These are phyloP conservation scores for Heliconius erato DNA, from an alignment of 2,888 invertebrate genomes.

Conservation along the genomic window DNA sequence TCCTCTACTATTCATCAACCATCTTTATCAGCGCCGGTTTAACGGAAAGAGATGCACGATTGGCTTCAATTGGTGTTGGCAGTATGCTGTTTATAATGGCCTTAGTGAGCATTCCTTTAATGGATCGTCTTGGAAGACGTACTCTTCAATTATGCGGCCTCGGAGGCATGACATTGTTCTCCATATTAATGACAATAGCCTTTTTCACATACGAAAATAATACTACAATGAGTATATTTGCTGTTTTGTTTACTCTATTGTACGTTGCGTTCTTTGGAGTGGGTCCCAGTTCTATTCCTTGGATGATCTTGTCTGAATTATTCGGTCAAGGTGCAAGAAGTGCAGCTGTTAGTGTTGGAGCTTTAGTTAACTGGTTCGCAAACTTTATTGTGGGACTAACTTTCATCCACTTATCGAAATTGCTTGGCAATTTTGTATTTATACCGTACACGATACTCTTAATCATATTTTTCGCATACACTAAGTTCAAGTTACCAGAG, in stretches of 20 bases:
- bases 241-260: conserved; percentile 80
- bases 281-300: conserved; percentile 83
- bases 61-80: conserved; percentile 90
- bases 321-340: conserved; percentile 82
- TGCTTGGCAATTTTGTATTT: conserved; percentile 77
- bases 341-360: conserved; percentile 82
- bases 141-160: conserved; percentile 90
- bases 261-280: conserved; percentile 84
- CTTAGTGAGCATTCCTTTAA: conserved; percentile 90
- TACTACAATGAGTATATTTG: conserved; percentile 78
- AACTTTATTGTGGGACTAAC: conserved; percentile 83
- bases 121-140: conserved; percentile 90
- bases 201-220: conserved; percentile 77
- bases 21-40: conserved; percentile 88
- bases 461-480: conserved; percentile 78
- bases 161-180: conserved; percentile 90
- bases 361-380: conserved; percentile 83
- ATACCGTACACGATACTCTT: conserved; percentile 79
- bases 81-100: conserved; percentile 91
- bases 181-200: conserved; percentile 88
- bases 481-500: conserved; percentile 81
- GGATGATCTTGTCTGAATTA: conserved; percentile 84
- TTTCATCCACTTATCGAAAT: conserved; percentile 74
- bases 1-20: conserved; percentile 89
- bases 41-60: conserved; percentile 84